Conservation (phyloP, 2,888 invertebrate species). For the Chrysolina oricalcia region DNA sequence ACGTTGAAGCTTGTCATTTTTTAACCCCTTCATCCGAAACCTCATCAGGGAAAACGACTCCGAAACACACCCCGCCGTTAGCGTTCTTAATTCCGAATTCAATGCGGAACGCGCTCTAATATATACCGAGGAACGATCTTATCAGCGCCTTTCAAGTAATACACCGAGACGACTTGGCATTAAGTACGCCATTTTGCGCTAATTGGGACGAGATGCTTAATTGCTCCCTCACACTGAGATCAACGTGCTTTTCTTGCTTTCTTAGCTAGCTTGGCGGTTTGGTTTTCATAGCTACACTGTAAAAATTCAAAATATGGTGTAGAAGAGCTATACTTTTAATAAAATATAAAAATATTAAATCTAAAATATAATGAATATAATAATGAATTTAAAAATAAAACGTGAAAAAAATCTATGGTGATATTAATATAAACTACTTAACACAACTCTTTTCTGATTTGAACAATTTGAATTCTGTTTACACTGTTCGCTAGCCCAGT, state of each 20-base stretch:
- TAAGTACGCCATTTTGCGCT: slow-evolving; percentile 67
- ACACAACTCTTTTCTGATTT: too few species aligned
- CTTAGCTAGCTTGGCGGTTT: slow-evolving; percentile 10
- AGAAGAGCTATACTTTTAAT: too few species aligned
- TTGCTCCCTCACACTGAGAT: slow-evolving; percentile 61
- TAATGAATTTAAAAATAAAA: too few species aligned
- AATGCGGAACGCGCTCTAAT: slow-evolving; percentile 66
- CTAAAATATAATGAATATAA: too few species aligned
- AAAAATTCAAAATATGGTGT: background rate
- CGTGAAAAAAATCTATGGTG: too few species aligned
- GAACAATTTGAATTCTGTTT: too few species aligned
- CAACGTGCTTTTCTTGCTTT: slow-evolving; percentile 57
- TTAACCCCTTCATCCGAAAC: background rate
- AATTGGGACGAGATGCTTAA: slow-evolving; percentile 70
- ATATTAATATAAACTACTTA: too few species aligned
- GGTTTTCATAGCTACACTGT: slow-evolving; percentile 1
- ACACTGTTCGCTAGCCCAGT: too few species aligned
- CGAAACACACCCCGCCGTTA: slow-evolving; percentile 8
- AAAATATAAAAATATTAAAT: too few species aligned
- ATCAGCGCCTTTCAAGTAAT: slow-evolving; percentile 62
- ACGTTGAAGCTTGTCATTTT: background rate
- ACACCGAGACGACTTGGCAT: slow-evolving; percentile 65
- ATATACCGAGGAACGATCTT: slow-evolving; percentile 64
- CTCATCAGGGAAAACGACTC: background rate
- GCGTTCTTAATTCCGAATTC: slow-evolving; percentile 68